These are phyloP conservation scores for Cydia amplana DNA, from an alignment of 1,140 invertebrate genomes.

Conservation along the genomic window DNA sequence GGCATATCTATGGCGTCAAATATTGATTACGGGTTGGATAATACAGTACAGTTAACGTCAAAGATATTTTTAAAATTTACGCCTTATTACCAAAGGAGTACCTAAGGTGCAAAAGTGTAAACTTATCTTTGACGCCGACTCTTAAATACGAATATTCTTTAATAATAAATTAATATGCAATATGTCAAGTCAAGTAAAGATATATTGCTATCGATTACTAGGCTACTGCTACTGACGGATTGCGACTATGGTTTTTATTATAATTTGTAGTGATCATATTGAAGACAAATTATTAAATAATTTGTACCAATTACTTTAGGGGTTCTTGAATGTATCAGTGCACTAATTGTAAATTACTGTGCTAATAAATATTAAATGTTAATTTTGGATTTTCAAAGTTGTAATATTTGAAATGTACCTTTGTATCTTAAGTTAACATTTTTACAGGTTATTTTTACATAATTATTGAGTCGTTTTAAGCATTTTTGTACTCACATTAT, in stretches of 20 bases:
- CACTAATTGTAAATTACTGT: neutral
- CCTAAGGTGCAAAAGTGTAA: too few species aligned
- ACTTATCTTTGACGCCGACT: too few species aligned
- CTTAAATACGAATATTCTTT: neutral
- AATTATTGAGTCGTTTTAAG: neutral
- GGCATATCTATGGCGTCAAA: slow-evolving; percentile 43
- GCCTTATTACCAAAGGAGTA: too few species aligned
- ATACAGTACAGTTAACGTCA: neutral
- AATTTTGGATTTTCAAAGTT: neutral
- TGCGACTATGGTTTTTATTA: neutral
- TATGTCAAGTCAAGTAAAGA: neutral
- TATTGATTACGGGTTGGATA: slow-evolving; percentile 22
- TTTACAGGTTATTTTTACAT: neutral
- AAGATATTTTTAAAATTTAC: too few species aligned
- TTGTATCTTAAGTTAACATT: neutral
- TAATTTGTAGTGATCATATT: neutral
- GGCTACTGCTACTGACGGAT: neutral
- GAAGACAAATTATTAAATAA: neutral
- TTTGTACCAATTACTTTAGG: neutral
- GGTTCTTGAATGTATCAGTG: neutral
- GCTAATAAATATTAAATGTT: neutral
- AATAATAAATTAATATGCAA: neutral
- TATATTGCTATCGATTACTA: slow-evolving; percentile 2
- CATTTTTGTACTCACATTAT: slow-evolving; percentile 23
- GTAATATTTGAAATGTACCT: neutral